Evolutionary conservation across 1,140 invertebrate species (phyloP).

Genomic region (Acromyrmex charruanus): DNA sequence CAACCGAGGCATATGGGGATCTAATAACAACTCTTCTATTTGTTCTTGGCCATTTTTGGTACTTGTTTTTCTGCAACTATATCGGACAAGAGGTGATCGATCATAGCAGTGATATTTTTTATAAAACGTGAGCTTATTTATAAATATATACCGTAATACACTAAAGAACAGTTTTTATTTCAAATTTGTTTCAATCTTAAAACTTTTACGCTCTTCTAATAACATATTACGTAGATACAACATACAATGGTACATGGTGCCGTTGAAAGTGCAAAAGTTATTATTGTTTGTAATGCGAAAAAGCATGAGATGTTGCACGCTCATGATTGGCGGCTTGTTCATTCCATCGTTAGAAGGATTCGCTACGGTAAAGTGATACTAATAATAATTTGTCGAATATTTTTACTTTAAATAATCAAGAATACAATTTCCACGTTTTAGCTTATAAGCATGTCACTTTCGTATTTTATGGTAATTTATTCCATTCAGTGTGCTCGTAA

Average conservation of each 20-base stretch:
- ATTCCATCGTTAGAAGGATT: slow-evolving; percentile 62
- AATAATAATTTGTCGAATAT: slow-evolving; percentile 5
- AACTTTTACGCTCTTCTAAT: background rate
- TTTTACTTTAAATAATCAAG: background rate
- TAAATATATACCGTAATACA: background rate
- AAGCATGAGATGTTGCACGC: slow-evolving; percentile 16
- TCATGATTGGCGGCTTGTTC: slow-evolving; percentile 54
- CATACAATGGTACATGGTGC: slow-evolving; percentile 60
- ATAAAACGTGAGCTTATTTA: slow-evolving; percentile 50
- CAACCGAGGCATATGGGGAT: background rate
- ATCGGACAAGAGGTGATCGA: slow-evolving; percentile 44
- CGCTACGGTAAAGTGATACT: slow-evolving; percentile 47
- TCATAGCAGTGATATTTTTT: slow-evolving; percentile 37
- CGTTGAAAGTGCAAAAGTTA: slow-evolving; percentile 58
- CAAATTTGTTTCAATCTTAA: background rate
- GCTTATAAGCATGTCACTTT: slow-evolving; percentile 29
- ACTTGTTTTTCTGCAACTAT: slow-evolving; percentile 40
- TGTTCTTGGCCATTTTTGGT: slow-evolving; percentile 6
- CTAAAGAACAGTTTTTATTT: background rate
- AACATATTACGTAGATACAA: slow-evolving; percentile 45
- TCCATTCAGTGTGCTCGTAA: background rate
- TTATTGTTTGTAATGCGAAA: slow-evolving; percentile 64
- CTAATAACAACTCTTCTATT: background rate
- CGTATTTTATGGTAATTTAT: slow-evolving; percentile 39
- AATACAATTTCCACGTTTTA: slow-evolving; percentile 6